Conservation (phyloP, 1,140 invertebrate genomes). For the Stenopsyche tienmushanensis region DNA sequence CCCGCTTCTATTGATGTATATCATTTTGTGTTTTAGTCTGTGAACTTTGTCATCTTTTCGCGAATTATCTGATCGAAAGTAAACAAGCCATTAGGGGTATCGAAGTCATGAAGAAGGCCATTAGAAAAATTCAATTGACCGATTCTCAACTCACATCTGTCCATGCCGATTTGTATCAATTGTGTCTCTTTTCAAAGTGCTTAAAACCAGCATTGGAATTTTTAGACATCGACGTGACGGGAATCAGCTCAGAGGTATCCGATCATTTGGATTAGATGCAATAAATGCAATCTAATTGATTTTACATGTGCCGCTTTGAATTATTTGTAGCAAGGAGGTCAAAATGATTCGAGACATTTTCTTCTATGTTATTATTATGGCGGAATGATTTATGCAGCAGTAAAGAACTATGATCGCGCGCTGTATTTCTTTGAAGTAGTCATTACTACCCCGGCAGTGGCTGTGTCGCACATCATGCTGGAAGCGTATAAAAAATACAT, state of each 20-base stretch:
- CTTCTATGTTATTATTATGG: conserved; percentile 96
- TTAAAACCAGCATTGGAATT: conserved; percentile 89
- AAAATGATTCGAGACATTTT: conserved; percentile 91
- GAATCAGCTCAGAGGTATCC: conserved; percentile 80
- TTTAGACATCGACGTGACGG: conserved; percentile 87
- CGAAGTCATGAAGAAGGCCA: conserved; percentile 77
- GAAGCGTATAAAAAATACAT: conserved; percentile 97
- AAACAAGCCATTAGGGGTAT: conserved; percentile 83
- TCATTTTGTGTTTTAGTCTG: conserved; percentile 66
- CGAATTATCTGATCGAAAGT: conserved; percentile 73
- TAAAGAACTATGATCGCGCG: conserved; percentile 91
- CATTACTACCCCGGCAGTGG: conserved; percentile 88
- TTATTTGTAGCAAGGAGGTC: conserved; percentile 64
- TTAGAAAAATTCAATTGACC: conserved; percentile 83
- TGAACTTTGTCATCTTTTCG: conserved; percentile 83
- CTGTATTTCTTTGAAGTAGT: conserved; percentile 95
- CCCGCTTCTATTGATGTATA: background rate
- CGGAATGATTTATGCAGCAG: conserved; percentile 91
- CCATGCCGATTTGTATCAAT: conserved; percentile 90
- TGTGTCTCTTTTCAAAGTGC: conserved; percentile 89
- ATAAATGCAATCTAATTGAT: conserved; percentile 32
- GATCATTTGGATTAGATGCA: conserved; percentile 38
- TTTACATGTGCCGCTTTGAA: conserved; percentile 27
- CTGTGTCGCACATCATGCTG: conserved; percentile 94
- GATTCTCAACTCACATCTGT: conserved; percentile 90